Conservation (phyloP, 2,888 invertebrate species). For the Epistrophe eligans region DNA sequence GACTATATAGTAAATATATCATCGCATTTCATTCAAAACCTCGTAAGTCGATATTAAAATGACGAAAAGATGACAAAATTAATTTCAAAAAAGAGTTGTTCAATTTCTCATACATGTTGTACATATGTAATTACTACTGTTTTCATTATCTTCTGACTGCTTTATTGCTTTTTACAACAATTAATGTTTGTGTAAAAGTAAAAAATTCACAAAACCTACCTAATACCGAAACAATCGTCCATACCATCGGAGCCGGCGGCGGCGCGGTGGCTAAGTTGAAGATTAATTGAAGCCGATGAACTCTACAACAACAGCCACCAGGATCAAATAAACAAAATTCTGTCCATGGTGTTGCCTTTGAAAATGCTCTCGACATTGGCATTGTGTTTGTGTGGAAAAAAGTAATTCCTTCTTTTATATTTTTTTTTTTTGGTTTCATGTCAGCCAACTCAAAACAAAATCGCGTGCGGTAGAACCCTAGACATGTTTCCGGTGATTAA, state of each 20-base stretch:
- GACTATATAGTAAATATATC: too few relatives aligned
- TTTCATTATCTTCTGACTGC: not conserved
- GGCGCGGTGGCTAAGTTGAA: not conserved
- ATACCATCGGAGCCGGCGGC: too few relatives aligned
- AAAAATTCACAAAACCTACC: conserved; percentile 1
- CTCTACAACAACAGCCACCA: conserved; percentile 14
- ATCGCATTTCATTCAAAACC: too few relatives aligned
- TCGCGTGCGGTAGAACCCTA: conserved; percentile 61
- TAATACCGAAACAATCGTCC: not conserved
- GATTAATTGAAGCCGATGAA: conserved; percentile 57
- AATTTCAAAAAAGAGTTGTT: too few relatives aligned
- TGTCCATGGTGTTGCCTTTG: conserved; percentile 39
- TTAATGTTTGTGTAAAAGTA: conserved; percentile 15
- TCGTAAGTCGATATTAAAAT: too few relatives aligned
- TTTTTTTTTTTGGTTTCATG: conserved; percentile 35
- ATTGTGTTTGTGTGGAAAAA: conserved; percentile 42
- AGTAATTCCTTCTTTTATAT: conserved; percentile 15
- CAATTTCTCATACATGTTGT: too few relatives aligned
- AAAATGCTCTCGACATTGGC: conserved; percentile 56
- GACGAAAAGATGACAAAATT: too few relatives aligned
- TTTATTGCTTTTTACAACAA: conserved; percentile 13
- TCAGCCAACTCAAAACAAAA: conserved; percentile 22
- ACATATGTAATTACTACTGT: too few relatives aligned
- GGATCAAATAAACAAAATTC: conserved; percentile 11
- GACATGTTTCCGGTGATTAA: conserved; percentile 42